Evolutionary conservation across 1,140 invertebrate genomes (phyloP), one percentile per base, ranked within the genome.

Genomic region (Phenacoccus solenopsis): DNA sequence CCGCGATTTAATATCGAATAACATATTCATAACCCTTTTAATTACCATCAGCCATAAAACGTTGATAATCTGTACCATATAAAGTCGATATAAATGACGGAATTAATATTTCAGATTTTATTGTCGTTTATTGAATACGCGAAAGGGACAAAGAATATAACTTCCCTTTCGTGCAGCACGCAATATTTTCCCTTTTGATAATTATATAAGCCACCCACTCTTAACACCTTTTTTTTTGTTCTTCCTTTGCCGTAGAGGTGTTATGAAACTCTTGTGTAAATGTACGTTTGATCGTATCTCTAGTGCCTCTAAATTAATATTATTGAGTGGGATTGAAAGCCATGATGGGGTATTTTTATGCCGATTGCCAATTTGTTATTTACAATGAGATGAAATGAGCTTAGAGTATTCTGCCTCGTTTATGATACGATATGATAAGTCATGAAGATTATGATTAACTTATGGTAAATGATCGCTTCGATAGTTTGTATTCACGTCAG

Each of bases 81-180:
- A 32, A 32, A 32, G 30, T 32, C 30, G 20, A 49, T 49, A 16
- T 49, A 49, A 49, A 49, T n/a, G 38, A n/a, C 20, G 13, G 16
- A 49, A 49, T 49, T 49, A 49, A 49, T 49, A 49, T 49, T 49
- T 49, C 38, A 49, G 38, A 49, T n/a, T 49, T 49, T 49, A 49
- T 49, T 49, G 38, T 49, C 38, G 38, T 49, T 49, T 49, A 49
- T 49, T 49, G 38, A 49, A 49, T 49, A 49, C 38, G n/a, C n/a
- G 38, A n/a, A 49, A 49, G 38, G 38, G 38, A 49, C 38, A 49
- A 49, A 9, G 38, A 16, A n/a, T 49, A n/a, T 16, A 49, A 49
- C 38, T 49, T 49, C 12, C 38, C 20, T 9, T 49, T 49, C 38
- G 38, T 49, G 38, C 38, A 49, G 20, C 38, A 49, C 38, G 38